These are phyloP conservation scores for Pemphredon lugubris DNA, from an alignment of 2,888 invertebrate species.

Conservation along the genomic window DNA sequence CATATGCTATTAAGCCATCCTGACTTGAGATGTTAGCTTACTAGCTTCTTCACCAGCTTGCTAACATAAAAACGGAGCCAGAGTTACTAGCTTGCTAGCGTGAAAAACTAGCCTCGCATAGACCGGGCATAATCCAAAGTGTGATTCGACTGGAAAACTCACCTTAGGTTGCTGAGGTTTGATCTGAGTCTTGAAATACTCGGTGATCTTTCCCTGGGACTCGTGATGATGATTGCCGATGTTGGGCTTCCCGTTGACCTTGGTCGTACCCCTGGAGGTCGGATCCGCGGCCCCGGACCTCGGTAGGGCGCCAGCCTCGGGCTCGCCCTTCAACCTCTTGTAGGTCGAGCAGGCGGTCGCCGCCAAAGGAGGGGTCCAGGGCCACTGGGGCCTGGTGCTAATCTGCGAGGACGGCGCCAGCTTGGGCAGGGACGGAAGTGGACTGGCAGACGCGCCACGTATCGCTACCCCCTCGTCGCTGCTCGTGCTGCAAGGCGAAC, in stretches of 20 bases:
- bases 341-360: slow-evolving; percentile 77
- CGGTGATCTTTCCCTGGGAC: slow-evolving; percentile 90
- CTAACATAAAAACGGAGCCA: too few relatives aligned
- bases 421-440: slow-evolving; percentile 73
- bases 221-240: slow-evolving; percentile 71
- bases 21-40: too few relatives aligned
- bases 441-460: slow-evolving; percentile 72
- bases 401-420: slow-evolving; percentile 75
- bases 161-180: slow-evolving; percentile 84
- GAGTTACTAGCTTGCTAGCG: too few relatives aligned
- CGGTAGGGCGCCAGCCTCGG: slow-evolving; percentile 77
- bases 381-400: slow-evolving; percentile 79
- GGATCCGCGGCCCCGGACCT: slow-evolving; percentile 75
- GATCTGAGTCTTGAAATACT: slow-evolving; percentile 92
- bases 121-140: too few relatives aligned
- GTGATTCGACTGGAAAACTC: too few relatives aligned
- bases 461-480: slow-evolving; percentile 82
- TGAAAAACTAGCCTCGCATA: too few relatives aligned
- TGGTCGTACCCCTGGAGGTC: slow-evolving; percentile 61
- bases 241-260: too few relatives aligned
- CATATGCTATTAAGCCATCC: too few relatives aligned
- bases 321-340: slow-evolving; percentile 78
- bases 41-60: too few relatives aligned
- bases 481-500: slow-evolving; percentile 90
- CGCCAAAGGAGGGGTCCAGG: slow-evolving; percentile 79